A percentile compares a stretch with the other conserved stretches of the same genome.
Evolutionary conservation across 2,113 vertebrate genomes (phyloP).

Genomic region (Podilymbus podiceps): DNA sequence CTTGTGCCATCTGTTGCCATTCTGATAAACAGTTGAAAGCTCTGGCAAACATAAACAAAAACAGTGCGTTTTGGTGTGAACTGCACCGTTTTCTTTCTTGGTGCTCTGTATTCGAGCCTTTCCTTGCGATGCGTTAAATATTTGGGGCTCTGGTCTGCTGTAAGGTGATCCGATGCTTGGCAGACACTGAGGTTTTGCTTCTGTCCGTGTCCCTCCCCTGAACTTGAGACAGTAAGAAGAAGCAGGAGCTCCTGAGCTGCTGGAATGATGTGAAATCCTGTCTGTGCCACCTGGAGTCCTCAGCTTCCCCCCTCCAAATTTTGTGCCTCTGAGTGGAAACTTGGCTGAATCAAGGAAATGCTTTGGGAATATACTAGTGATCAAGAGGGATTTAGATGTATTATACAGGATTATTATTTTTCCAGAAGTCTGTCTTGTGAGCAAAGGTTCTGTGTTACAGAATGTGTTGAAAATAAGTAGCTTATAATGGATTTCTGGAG

Average conservation of each 20-base stretch:
- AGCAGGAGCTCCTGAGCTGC: not conserved
- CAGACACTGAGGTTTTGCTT: not conserved
- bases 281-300: conserved; percentile 40
- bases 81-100: conserved; percentile 39
- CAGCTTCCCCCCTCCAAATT: not conserved
- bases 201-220: not conserved
- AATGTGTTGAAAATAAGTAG: conserved; percentile 68
- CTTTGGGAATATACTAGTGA: conserved; percentile 11
- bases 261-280: conserved; percentile 28
- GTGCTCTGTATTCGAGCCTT: not conserved
- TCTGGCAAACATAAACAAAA: conserved; percentile 64
- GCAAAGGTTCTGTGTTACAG: conserved; percentile 6
- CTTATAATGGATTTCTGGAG: conserved; percentile 47
- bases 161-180: not conserved
- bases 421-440: conserved; percentile 58
- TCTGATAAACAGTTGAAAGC: conserved; percentile 67
- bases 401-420: conserved; percentile 69
- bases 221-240: not conserved
- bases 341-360: conserved; percentile 31
- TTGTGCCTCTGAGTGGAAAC: conserved; percentile 44
- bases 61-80: conserved; percentile 9
- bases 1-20: conserved; percentile 73
- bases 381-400: conserved; percentile 58
- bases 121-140: not conserved
- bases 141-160: not conserved